Conservation (phyloP, 2,888 invertebrate genomes). For the Cephus runcator region DNA sequence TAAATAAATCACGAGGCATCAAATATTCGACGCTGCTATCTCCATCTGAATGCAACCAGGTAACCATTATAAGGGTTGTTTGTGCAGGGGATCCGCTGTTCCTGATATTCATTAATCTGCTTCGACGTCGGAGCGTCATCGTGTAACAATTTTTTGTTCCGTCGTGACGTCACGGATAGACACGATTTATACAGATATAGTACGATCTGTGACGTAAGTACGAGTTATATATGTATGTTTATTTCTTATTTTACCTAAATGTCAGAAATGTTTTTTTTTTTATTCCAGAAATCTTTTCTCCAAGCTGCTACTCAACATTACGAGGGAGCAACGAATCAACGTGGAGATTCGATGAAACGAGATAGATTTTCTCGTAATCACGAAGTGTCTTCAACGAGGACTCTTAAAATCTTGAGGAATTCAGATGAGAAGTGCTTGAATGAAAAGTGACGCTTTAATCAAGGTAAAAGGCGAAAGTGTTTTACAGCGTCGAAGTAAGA, state of each 20-base stretch:
- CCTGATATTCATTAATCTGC: neutral
- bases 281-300: too few relatives aligned
- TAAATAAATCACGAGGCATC: conserved; percentile 3
- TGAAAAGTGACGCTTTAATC: neutral
- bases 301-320: neutral
- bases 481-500: neutral
- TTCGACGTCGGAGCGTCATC: neutral
- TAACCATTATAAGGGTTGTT: neutral
- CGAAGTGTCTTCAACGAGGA: neutral
- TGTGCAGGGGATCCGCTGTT: neutral
- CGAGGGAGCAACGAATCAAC: neutral
- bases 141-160: neutral
- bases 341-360: neutral
- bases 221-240: neutral
- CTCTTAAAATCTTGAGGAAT: neutral
- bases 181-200: neutral
- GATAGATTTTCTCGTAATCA: neutral
- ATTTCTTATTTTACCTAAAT: neutral
- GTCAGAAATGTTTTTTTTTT: too few relatives aligned
- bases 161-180: neutral
- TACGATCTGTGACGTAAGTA: neutral
- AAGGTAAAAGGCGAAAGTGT: neutral
- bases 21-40: neutral
- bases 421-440: neutral
- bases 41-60: neutral